Conservation (phyloP, 2,888 invertebrate species). For the Ariolimax columbianus region DNA sequence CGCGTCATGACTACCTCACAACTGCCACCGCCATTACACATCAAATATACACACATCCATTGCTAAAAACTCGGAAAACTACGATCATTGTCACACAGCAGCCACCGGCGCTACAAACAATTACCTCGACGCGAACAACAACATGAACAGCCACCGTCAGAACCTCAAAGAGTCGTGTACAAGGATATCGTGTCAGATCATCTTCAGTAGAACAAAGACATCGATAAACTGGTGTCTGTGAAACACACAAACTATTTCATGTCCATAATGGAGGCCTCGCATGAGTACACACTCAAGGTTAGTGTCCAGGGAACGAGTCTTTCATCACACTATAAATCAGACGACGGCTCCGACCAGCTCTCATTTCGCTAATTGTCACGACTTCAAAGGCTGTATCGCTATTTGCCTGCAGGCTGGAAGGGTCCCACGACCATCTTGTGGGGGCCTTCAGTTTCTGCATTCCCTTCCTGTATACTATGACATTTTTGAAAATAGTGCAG, state of each 20-base stretch:
- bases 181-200: neutral
- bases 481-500: too few relatives aligned
- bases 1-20: too few relatives aligned
- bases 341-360: neutral
- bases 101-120: neutral
- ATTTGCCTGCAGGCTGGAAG: neutral
- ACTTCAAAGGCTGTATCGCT: neutral
- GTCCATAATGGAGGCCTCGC: neutral
- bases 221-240: neutral
- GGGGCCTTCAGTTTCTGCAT: too few relatives aligned
- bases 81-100: neutral
- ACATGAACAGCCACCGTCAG: neutral
- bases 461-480: too few relatives aligned
- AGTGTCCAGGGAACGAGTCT: neutral
- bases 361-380: neutral
- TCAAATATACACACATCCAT: too few relatives aligned
- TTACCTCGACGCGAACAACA: neutral
- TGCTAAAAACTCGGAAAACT: too few relatives aligned
- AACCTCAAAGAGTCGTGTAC: neutral
- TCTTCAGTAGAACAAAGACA: neutral
- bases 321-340: constrained; percentile 3
- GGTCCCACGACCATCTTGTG: too few relatives aligned
- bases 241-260: neutral
- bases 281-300: neutral
- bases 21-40: too few relatives aligned